phyloP scores from a whole-genome alignment of 2,888 invertebrate species.

The Scotopteryx bipunctaria region DNA sequence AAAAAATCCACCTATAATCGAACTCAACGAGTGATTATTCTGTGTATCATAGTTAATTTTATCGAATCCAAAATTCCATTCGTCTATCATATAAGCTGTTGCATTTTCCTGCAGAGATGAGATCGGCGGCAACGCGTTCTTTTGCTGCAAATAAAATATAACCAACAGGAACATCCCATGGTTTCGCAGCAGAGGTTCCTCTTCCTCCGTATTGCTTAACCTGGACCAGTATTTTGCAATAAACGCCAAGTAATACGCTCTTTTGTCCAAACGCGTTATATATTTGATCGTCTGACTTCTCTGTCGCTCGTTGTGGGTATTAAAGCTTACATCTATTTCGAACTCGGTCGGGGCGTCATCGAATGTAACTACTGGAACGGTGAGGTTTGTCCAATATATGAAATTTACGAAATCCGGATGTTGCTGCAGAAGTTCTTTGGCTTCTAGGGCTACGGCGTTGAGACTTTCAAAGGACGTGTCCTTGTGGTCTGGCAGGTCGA shows the following conservation, averaged over 20 bases:
- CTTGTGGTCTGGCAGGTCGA: conserved; percentile 28
- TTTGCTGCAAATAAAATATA: conserved; percentile 9
- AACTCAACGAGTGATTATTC: background rate
- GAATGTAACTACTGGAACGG: background rate
- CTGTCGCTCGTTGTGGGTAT: background rate
- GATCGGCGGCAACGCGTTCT: background rate
- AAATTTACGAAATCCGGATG: background rate
- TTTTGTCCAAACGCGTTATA: background rate
- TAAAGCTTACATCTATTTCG: background rate
- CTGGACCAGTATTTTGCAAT: background rate
- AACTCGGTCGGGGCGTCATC: background rate
- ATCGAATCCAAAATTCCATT: conserved; percentile 5
- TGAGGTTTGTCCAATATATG: background rate
- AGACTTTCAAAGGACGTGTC: conserved; percentile 1
- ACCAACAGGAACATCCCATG: conserved; percentile 17
- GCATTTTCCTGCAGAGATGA: conserved; percentile 2
- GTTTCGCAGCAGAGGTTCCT: conserved; percentile 15
- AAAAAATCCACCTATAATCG: conserved; percentile 20
- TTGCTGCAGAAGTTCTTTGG: background rate
- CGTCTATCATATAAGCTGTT: background rate
- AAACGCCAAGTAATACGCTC: background rate
- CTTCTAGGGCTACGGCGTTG: background rate
- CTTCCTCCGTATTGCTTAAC: conserved; percentile 5
- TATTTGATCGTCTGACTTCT: conserved; percentile 2
- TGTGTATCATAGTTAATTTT: background rate